These are phyloP conservation scores for Tenualosa ilisha DNA, from an alignment of 2,797 vertebrate species.

Conservation along the genomic window DNA sequence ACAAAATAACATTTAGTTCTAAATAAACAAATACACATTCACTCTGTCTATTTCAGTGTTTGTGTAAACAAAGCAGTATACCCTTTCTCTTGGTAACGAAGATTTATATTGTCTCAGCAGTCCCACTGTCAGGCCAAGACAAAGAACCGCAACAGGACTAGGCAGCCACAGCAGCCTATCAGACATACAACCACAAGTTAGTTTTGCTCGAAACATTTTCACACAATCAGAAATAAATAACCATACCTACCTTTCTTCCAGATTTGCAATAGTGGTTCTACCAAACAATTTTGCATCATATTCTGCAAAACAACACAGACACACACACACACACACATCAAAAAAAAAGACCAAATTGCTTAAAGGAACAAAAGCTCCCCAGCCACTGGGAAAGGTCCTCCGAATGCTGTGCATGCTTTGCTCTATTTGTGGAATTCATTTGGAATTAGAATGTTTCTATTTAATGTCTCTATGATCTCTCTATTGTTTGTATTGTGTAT, in stretches of 20 bases:
- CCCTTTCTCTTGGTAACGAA: conserved; percentile 78
- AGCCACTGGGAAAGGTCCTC: too few relatives aligned
- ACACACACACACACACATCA: conserved; percentile 31
- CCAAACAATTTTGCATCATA: conserved; percentile 85
- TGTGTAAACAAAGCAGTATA: conserved; percentile 70
- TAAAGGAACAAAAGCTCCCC: too few relatives aligned
- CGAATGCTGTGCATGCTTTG: too few relatives aligned
- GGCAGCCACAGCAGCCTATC: conserved; percentile 90
- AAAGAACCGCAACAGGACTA: conserved; percentile 86
- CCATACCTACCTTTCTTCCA: conserved; percentile 77
- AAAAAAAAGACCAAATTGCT: background rate
- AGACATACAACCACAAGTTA: conserved; percentile 30
- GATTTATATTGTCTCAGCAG: conserved; percentile 85
- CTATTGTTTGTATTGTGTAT: too few relatives aligned
- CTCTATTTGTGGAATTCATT: too few relatives aligned
- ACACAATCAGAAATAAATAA: background rate
- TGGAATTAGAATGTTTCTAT: too few relatives aligned
- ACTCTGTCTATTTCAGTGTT: background rate
- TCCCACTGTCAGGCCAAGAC: conserved; percentile 82
- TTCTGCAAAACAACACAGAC: conserved; percentile 64
- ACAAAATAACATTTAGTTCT: too few relatives aligned
- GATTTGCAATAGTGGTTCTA: conserved; percentile 92
- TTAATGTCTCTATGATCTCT: too few relatives aligned
- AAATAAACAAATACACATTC: too few relatives aligned
- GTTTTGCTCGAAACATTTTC: background rate